phyloP scores from a whole-genome alignment of 2,113 vertebrate genomes.

The Phalacrocorax carbo region DNA sequence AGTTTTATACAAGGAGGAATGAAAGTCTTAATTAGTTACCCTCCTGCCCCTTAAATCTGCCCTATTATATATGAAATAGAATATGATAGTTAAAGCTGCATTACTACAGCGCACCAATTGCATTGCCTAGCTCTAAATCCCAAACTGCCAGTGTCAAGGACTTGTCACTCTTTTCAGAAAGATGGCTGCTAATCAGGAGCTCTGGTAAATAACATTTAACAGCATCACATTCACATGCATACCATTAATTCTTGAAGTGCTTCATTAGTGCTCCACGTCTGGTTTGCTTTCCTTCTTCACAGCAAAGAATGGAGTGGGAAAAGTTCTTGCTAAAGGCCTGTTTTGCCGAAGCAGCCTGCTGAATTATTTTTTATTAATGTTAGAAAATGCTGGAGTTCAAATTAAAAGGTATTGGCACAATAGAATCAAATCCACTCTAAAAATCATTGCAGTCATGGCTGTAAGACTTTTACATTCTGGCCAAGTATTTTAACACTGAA shows the following conservation, averaged over 20 bases:
- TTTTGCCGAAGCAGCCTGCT: not conserved
- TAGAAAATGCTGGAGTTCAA: not conserved
- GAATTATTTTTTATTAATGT: not conserved
- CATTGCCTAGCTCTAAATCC: not conserved
- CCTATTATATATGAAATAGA: not conserved
- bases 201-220: not conserved
- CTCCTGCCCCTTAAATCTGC: not conserved
- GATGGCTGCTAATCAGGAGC: not conserved
- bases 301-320: not conserved
- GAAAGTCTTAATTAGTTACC: not conserved
- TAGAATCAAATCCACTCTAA: not conserved
- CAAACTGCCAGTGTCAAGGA: not conserved
- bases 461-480: not conserved
- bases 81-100: not conserved
- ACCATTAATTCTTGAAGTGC: not conserved
- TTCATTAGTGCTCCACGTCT: not conserved
- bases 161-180: not conserved
- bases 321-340: not conserved
- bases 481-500: not conserved
- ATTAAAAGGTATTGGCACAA: not conserved
- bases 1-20: not conserved
- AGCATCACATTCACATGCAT: not conserved
- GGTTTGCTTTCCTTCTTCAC: not conserved
- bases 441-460: not conserved
- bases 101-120: not conserved